phyloP scores from a whole-genome alignment of 2,888 invertebrate genomes.

The Pseudococcus longispinus region DNA sequence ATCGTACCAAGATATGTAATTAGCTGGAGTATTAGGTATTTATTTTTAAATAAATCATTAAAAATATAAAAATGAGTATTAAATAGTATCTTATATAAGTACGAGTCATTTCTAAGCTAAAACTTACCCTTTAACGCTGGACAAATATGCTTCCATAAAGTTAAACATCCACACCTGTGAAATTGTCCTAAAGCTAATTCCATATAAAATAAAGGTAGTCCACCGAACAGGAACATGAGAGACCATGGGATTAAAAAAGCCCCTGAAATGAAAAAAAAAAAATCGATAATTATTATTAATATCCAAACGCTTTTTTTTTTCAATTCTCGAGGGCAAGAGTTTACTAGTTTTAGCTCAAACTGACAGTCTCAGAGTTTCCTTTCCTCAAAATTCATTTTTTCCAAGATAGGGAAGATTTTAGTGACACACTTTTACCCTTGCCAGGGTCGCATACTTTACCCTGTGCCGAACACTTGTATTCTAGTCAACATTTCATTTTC shows the following conservation, averaged over 20 bases:
- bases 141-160: conserved; percentile 91
- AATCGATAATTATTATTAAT: background rate
- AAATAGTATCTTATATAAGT: background rate
- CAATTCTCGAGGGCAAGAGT: too few relatives aligned
- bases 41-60: too few relatives aligned
- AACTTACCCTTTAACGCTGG: conserved; percentile 86
- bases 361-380: too few relatives aligned
- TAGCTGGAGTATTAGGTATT: background rate
- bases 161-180: conserved; percentile 89
- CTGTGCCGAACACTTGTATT: too few relatives aligned
- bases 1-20: background rate
- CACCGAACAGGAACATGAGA: conserved; percentile 90
- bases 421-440: too few relatives aligned
- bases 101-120: background rate
- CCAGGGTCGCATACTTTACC: too few relatives aligned
- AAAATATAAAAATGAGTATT: background rate
- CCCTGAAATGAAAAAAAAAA: conserved; percentile 67
- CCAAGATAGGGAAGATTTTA: too few relatives aligned
- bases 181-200: conserved; percentile 93
- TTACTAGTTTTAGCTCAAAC: too few relatives aligned
- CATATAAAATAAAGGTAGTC: conserved; percentile 93
- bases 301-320: background rate
- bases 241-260: conserved; percentile 94
- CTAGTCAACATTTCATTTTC: too few relatives aligned
- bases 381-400: too few relatives aligned